These are phyloP conservation scores for Florisuga fusca DNA, from an alignment of 2,797 vertebrate species.

Conservation along the genomic window DNA sequence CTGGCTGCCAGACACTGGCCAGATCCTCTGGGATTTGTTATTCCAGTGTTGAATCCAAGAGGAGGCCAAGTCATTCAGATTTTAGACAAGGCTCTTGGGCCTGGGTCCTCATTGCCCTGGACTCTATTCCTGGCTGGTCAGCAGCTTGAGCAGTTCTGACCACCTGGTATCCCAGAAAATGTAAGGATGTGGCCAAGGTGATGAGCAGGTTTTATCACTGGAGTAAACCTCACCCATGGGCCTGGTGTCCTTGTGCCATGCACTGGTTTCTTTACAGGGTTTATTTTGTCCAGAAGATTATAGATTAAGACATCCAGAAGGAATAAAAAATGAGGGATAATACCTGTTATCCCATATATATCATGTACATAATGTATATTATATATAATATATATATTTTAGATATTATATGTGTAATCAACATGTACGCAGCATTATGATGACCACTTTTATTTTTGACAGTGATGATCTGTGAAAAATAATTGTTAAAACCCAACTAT, in stretches of 20 bases:
- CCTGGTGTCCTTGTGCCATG: neutral
- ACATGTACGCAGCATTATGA: neutral
- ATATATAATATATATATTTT: neutral
- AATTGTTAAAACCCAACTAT: neutral
- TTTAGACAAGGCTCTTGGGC: neutral
- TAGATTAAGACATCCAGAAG: neutral
- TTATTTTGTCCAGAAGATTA: neutral
- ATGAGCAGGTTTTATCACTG: neutral
- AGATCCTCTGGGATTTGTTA: neutral
- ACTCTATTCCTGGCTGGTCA: neutral
- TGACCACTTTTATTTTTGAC: neutral
- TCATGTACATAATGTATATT: neutral
- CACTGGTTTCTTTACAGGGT: neutral
- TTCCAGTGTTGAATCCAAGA: neutral
- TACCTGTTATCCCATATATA: neutral
- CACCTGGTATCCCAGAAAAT: neutral
- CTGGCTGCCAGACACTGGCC: neutral
- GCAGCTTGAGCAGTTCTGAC: neutral
- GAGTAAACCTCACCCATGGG: neutral
- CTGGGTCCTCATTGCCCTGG: neutral
- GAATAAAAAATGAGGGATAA: neutral
- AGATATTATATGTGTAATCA: too few relatives aligned
- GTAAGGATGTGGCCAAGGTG: neutral
- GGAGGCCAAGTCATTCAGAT: neutral
- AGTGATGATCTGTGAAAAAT: neutral